Base-by-base conservation (phyloP, 2,888 invertebrate genomes). In the Aromia moschata region DNA sequence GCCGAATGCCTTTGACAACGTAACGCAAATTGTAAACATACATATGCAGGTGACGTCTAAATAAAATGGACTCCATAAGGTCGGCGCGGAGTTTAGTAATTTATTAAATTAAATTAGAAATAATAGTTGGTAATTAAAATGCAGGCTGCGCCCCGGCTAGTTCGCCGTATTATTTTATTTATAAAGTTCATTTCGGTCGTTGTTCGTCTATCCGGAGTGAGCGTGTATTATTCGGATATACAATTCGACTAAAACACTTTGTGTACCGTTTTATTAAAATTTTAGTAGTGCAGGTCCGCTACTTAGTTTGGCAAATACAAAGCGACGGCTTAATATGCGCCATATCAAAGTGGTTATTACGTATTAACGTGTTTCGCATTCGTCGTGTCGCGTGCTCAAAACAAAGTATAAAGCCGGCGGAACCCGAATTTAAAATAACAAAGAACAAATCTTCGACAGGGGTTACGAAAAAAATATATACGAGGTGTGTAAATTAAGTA, bases 71-170 rank as follows among this genome's bases (percentile, higher is more conserved):
- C n/a, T 67, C 57, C 56, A 61, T 65, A 63, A 65, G 65, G 60
- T 67, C 62, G 60, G 51, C 55, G 56, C 61, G n/a, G 67, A 69
- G 62, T 69, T 65, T 64, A 65, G 61, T 64, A 63, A 59, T 68
- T 7, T 68, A 67, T 65, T 69, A 70, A 70, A 64, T 70, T 67
- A 66, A 70, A 70, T 66, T 70, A 63, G 55, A 62, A 66, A 64
- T 67, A 65, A 67, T 68, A 68, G 67, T 67, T 49, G 53, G 62
- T 65, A 63, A 63, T 61, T 65, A 67, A 67, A 63, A 64, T 64
- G 62, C 60, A 59, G 55, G 53, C n/a, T 41, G 49, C 46, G 47
- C 43, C 58, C n/a, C 37, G 51, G 59, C 54, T 20, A 37, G 61
- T 54, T 56, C 56, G 46, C 60, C 56, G 54, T 64, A 60, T n/a